These are phyloP conservation scores for Hirtodrosophila duncani DNA, from an alignment of 2,888 invertebrate species.

Conservation along the genomic window DNA sequence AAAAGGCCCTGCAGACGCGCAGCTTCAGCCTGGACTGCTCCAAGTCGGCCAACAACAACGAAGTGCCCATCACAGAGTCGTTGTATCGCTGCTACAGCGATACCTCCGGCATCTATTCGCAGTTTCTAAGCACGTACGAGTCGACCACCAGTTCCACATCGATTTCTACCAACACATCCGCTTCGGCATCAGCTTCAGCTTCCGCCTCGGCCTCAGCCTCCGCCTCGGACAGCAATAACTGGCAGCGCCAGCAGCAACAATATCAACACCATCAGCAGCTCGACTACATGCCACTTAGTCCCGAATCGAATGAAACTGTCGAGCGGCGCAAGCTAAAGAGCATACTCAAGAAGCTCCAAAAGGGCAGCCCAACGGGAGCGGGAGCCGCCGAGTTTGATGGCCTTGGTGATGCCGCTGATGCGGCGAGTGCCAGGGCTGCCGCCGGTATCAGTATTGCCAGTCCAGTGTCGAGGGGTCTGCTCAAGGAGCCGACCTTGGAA, in stretches of 20 bases:
- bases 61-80: slow-evolving; percentile 78
- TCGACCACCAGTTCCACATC: slow-evolving; percentile 79
- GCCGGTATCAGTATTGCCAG: slow-evolving; percentile 7
- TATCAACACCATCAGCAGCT: slow-evolving; percentile 43
- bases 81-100: slow-evolving; percentile 89
- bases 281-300: slow-evolving; percentile 79
- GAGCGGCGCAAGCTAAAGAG: slow-evolving; percentile 90
- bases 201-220: slow-evolving; percentile 40
- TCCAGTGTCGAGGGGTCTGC: slow-evolving; percentile 80
- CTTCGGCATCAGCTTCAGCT: slow-evolving; percentile 42
- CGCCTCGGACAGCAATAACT: slow-evolving; percentile 54
- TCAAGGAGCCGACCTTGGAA: slow-evolving; percentile 90
- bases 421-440: slow-evolving; percentile 36
- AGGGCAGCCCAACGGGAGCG: slow-evolving; percentile 78
- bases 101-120: slow-evolving; percentile 84
- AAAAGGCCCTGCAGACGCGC: slow-evolving; percentile 86
- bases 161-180: slow-evolving; percentile 62
- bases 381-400: slow-evolving; percentile 11
- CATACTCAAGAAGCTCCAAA: slow-evolving; percentile 89
- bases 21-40: slow-evolving; percentile 89
- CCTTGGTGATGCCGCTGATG: slow-evolving; percentile 37
- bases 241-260: slow-evolving; percentile 42
- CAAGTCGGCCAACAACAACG: slow-evolving; percentile 79
- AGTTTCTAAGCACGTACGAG: slow-evolving; percentile 77
- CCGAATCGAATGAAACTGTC: slow-evolving; percentile 89